Base-by-base conservation (phyloP, 2,888 invertebrate species). In the Standfussiana lucernea region DNA sequence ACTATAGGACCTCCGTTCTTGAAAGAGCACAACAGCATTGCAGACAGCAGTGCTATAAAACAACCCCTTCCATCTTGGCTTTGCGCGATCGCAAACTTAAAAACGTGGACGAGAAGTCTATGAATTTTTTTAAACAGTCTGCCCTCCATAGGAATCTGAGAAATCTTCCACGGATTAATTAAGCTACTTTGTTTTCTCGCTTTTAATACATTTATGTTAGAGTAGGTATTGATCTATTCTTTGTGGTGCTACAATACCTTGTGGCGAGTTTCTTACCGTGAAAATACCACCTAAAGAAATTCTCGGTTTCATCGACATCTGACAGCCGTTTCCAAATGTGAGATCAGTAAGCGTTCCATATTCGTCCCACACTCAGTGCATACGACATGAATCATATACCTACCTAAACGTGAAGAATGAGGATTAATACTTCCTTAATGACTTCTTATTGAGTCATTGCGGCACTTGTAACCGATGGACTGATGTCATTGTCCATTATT, bases 401-500 rank as follows among this genome's bases (percentile, higher is more conserved):
- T 53, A 82, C 5, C 45, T 56, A 84, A 80, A 66, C 28, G 13
- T 32, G 37, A 81, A 66, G 77, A 81, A 76, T 85, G 62, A 70
- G 72, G 56, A 66, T 59, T 76, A 81, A 59, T 83, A 77, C 45
- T 72, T 76, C 72, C 47, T 18, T 84, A 59, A 72, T 80, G 66
- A 70, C 75, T 59, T 67, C 61, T 62, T 82, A 70, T 78, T 79
- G 62, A 82, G 83, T 82, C 83, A 85, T 82, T 77, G 67, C 64
- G 35, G 67, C 50, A 71, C 37, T 62, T 62, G 53, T 75, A 56
- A 66, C 32, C 32, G n/a, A 69, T 82, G 32, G 37, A 70, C 72
- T 84, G 84, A 84, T 85, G 69, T 85, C 83, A 85, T 78, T 82
- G 68, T 85, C 32, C 28, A 64, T 56, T 56, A 47, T 76, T 68